Conservation (phyloP, 1,140 invertebrate species). For the Bathynomus jamesi region DNA sequence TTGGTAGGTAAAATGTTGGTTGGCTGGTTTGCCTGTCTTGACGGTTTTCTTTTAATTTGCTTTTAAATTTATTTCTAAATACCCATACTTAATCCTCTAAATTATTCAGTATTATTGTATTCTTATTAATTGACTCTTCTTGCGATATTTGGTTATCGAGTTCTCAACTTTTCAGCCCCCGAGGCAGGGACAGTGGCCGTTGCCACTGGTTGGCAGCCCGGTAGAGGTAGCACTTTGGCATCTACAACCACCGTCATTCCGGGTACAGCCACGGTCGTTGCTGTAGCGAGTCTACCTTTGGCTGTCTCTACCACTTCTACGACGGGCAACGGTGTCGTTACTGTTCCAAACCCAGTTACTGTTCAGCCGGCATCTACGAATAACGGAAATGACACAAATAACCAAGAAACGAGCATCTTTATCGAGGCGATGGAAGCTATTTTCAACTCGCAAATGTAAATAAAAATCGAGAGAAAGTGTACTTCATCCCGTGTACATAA, state of each 20-base stretch:
- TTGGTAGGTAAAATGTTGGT: too few relatives aligned
- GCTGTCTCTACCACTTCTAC: slow-evolving; percentile 2
- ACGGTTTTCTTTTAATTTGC: too few relatives aligned
- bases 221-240: background rate
- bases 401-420: slow-evolving; percentile 36
- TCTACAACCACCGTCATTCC: background rate
- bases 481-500: too few relatives aligned
- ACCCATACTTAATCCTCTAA: too few relatives aligned
- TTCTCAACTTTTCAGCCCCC: background rate
- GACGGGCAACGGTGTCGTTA: background rate
- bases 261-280: background rate
- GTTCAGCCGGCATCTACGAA: slow-evolving; percentile 13
- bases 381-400: slow-evolving; percentile 17
- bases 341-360: background rate
- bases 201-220: background rate
- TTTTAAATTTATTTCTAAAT: too few relatives aligned
- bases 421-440: slow-evolving; percentile 37
- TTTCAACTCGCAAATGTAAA: slow-evolving; percentile 34
- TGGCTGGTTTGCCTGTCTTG: too few relatives aligned
- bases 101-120: too few relatives aligned
- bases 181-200: background rate
- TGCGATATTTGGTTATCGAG: too few relatives aligned
- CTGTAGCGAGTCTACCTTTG: slow-evolving; percentile 2
- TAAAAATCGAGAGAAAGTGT: too few relatives aligned
- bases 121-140: too few relatives aligned